A percentile compares a stretch with the other conserved stretches of the same genome.
Conservation (phyloP, 2,113 vertebrate genomes). For the Dicrurus megarhynchus region DNA sequence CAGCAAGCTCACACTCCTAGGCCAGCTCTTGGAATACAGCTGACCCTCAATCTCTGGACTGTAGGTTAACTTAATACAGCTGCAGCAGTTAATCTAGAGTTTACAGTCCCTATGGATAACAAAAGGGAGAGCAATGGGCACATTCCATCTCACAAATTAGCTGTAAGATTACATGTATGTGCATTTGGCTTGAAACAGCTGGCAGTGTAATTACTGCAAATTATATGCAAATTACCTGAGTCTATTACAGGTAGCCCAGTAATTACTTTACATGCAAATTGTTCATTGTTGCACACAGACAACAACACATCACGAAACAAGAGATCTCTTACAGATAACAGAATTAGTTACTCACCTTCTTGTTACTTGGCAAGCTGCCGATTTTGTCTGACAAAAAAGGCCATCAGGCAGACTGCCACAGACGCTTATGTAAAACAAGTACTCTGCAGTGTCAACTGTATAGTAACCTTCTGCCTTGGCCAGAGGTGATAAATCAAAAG, state of each 20-base stretch:
- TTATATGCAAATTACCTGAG: not conserved
- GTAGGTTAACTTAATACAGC: not conserved
- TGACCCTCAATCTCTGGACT: not conserved
- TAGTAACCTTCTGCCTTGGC: conserved; percentile 74
- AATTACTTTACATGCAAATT: not conserved
- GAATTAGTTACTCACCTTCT: conserved; percentile 68
- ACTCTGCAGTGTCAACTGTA: conserved; percentile 64
- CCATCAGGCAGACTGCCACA: conserved; percentile 73
- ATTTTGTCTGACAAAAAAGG: conserved; percentile 70
- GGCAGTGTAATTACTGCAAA: not conserved
- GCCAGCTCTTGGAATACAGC: not conserved
- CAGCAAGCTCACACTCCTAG: not conserved
- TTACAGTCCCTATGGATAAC: not conserved
- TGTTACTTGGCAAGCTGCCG: conserved; percentile 86
- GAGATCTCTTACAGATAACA: not conserved
- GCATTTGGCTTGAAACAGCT: not conserved
- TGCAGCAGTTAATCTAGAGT: not conserved
- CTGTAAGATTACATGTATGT: not conserved
- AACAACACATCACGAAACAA: not conserved
- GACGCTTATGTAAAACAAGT: conserved; percentile 85
- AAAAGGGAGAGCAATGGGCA: not conserved
- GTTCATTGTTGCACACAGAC: not conserved
- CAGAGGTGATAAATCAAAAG: conserved; percentile 87
- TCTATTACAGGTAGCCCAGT: not conserved
- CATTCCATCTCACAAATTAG: not conserved